Evolutionary conservation across 2,113 vertebrate species (phyloP), one percentile per base, ranked within the genome.

Genomic region (Cyprinus carpio): DNA sequence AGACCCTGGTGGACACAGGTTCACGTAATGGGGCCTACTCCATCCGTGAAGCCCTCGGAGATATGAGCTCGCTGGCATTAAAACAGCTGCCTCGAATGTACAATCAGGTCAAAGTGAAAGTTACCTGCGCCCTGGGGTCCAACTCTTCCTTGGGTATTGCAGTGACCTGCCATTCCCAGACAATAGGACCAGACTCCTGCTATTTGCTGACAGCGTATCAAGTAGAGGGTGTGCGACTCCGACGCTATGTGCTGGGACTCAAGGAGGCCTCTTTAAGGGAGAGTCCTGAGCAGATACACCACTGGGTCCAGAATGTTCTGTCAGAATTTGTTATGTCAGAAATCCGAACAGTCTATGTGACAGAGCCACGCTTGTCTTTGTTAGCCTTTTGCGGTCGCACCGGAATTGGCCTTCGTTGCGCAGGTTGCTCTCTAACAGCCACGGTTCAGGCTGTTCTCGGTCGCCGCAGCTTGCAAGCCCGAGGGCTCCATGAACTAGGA

Each of bases 71-170:
- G 0, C 93, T 99, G 91, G 98, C 98, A 0, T 93, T 99, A 87
- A 97, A 97, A 87, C 98, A 99, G 91, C 93, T 99, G 89, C 97
- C 97, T 0, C 96, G 97, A 87, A 98, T 98, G 97, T 99, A 99
- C 94, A 99, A 99, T 95, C 98, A 99, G 90, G 97, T 99, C 88
- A 99, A 99, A 91, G 98, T 99, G 83, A 99, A 99, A 87, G 98
- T 99, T 89, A 99, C 98, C 0, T 99, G 98, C 0, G 98, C 98
- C 25, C 93, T 99, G 12, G 98, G 98, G 87, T 97, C 97, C 91
- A 98, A 98, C 0, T 94, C 97, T 1, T 97, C 97, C n/a, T 93
- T 97, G 1, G 98, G 98, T 85, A 99, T 99, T 0, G 98, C 97
- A 0, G 96, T 99, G 69, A 98, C 98, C 31, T 99, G 98, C 90